A percentile compares a stretch with the other conserved stretches of the same genome.
Conservation (phyloP, 2,888 invertebrate genomes). For the Hermaeophaga mercurialis region DNA sequence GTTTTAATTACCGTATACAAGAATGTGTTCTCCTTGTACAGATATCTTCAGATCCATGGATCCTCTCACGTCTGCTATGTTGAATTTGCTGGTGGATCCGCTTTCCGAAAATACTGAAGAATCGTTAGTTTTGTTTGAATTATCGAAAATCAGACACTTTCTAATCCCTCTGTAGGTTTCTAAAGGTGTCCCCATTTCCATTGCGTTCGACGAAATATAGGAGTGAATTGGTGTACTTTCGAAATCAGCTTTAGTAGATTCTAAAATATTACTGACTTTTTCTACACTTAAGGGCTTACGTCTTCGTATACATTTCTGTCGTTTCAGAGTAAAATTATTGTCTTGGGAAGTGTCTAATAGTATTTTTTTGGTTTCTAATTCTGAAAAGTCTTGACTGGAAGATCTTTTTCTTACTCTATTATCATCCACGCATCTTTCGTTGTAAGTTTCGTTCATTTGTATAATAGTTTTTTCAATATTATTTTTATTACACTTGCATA, state of each 20-base stretch:
- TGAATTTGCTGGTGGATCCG: conserved; percentile 39
- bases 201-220: conserved; percentile 27
- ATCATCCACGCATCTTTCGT: conserved; percentile 53
- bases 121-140: conserved; percentile 47
- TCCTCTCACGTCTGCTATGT: conserved; percentile 49
- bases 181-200: conserved; percentile 30
- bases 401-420: conserved; percentile 41
- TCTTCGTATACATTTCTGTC: conserved; percentile 65
- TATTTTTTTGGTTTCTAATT: conserved; percentile 38
- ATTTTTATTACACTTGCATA: conserved; percentile 49
- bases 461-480: conserved; percentile 52
- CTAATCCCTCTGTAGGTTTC: conserved; percentile 47
- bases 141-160: conserved; percentile 55
- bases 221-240: conserved; percentile 44
- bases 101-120: conserved; percentile 44
- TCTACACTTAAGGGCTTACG: conserved; percentile 52
- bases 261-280: conserved; percentile 27
- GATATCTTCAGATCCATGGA: conserved; percentile 55
- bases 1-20: conserved; percentile 56
- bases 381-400: conserved; percentile 31
- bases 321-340: conserved; percentile 55
- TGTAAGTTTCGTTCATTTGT: conserved; percentile 52
- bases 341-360: conserved; percentile 38
- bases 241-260: conserved; percentile 31
- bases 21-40: conserved; percentile 49